Evolutionary conservation across 30 jellyfish, hydroid and myxozoan species (phyloP).

Genomic region (Rhopilema esculentum): DNA sequence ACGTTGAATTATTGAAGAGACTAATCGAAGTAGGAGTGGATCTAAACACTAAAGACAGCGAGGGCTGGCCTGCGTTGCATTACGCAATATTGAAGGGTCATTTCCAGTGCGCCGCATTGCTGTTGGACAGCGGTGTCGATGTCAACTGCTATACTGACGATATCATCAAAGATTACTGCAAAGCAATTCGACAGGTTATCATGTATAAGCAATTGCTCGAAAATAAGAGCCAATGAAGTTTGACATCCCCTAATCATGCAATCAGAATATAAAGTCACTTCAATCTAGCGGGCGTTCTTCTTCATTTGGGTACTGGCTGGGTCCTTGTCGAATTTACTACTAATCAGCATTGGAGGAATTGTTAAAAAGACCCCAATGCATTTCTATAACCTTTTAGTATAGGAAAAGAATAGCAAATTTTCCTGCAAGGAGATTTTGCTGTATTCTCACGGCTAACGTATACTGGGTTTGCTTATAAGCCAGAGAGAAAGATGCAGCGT

Average conservation of each 20-base stretch:
- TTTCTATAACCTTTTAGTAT: too few relatives aligned
- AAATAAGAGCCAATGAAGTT: not conserved
- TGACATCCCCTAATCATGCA: not conserved
- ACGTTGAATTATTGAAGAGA: slow-evolving; percentile 71
- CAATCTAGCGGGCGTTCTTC: too few relatives aligned
- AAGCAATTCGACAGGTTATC: slow-evolving; percentile 68
- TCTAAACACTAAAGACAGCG: slow-evolving; percentile 77
- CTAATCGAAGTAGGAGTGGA: slow-evolving; percentile 91
- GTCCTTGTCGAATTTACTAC: too few relatives aligned
- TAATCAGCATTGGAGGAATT: too few relatives aligned
- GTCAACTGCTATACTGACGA: slow-evolving; percentile 73
- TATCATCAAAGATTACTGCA: slow-evolving; percentile 76
- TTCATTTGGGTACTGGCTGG: too few relatives aligned
- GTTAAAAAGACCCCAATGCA: too few relatives aligned
- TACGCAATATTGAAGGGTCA: slow-evolving; percentile 91
- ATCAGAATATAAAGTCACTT: too few relatives aligned
- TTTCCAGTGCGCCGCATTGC: slow-evolving; percentile 81
- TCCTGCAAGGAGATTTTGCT: too few relatives aligned
- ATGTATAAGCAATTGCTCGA: slow-evolving; percentile 1
- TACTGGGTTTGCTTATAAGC: too few relatives aligned
- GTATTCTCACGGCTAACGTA: too few relatives aligned
- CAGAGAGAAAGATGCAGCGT: too few relatives aligned
- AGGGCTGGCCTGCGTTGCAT: slow-evolving; percentile 99
- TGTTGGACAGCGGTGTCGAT: slow-evolving; percentile 80
- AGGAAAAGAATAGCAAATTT: too few relatives aligned